Evolutionary conservation across 2,888 invertebrate species (phyloP), one percentile per base, ranked within the genome.

Genomic region (Anticlea derivata): DNA sequence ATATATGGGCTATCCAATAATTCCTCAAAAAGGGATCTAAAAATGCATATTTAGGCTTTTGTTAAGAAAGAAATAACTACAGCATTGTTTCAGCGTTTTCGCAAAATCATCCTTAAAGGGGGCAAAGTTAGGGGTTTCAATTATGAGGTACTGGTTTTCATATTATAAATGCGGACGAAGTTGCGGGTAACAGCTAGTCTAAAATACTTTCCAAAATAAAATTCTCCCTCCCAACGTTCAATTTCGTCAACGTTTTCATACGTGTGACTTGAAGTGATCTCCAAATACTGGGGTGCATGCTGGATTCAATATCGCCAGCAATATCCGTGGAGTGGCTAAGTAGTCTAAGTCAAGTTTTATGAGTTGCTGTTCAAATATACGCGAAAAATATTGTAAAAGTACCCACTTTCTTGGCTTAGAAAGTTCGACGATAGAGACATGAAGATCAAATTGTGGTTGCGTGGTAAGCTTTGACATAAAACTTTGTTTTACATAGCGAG

Each of bases 341-440:
- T 68, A 75, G 73, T 76, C 71, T 83, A 82, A 83, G 80, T 81
- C 80, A 76, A 75, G 75, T 78, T 83, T 78, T 83, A 82, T 83
- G 80, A 81, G 77, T 66, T 64, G 49, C 65, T 57, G 63, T 68
- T 65, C 72, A 73, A 75, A 75, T 68, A 73, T 54, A 65, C 66
- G 52, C 38, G 54, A 50, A 54, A 58, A 54, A 58, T 58, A 47
- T 52, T 51, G 43, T 31, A 38, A 52, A 43, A 38, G 43, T 43
- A 22, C 29, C 37, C 22, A 29, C 27, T 20, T 34, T 20, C 27
- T 22, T 11, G 24, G 40, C 20, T 53, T 49, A 49, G 49, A 48
- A 49, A 49, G 30, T 44, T 35, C n/a, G 24, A 7, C 0, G 12
- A 34, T 50, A 10, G 29, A 38, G 24, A 30, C 17, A n/a, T 37